These are phyloP conservation scores for Tenthredo scrophulariae DNA, from an alignment of 2,888 invertebrate species.

Conservation along the genomic window DNA sequence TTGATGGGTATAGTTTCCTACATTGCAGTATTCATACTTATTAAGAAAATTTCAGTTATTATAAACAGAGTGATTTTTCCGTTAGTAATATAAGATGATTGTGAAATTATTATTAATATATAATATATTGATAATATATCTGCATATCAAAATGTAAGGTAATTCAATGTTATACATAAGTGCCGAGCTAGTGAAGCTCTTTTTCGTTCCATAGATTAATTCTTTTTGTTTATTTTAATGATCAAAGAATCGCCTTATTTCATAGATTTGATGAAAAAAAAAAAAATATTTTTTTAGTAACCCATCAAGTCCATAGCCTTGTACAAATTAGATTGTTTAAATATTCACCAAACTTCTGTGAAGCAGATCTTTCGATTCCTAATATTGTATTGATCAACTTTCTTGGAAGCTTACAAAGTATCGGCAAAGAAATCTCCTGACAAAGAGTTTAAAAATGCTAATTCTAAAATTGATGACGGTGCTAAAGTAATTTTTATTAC, in stretches of 20 bases:
- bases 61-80: background rate
- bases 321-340: slow-evolving; percentile 14
- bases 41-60: background rate
- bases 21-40: background rate
- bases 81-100: slow-evolving; percentile 5
- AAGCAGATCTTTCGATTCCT: background rate
- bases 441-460: background rate
- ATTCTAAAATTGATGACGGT: background rate
- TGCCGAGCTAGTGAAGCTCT: background rate
- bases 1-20: background rate
- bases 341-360: background rate
- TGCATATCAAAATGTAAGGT: background rate
- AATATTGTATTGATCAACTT: background rate
- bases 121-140: background rate
- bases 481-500: background rate
- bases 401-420: background rate
- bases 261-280: background rate
- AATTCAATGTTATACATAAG: background rate
- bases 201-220: background rate
- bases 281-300: background rate
- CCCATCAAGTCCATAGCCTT: background rate
- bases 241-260: background rate
- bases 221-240: background rate
- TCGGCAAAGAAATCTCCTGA: background rate
- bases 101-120: background rate